Percentiles rank a stretch among this genome's conserved stretches.
phyloP scores from a whole-genome alignment of 2,113 vertebrate genomes.

The Phoenicopterus ruber region DNA sequence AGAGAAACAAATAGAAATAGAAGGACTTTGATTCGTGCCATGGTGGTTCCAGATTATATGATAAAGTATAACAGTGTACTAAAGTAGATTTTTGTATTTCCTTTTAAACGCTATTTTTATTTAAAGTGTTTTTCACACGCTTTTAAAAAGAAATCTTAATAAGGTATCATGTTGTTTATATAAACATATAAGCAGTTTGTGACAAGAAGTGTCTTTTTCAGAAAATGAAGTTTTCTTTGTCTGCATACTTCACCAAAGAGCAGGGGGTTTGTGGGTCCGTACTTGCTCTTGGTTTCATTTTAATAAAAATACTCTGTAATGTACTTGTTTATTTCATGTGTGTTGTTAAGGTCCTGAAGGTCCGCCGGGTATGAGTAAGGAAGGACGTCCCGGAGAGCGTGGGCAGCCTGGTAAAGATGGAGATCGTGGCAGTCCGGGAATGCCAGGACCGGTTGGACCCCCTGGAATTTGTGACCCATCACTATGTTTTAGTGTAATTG shows the following conservation, averaged over 20 bases:
- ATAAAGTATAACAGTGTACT: not conserved
- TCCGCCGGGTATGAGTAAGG: conserved; percentile 83
- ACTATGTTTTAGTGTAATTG: conserved; percentile 86
- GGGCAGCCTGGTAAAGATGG: conserved; percentile 86
- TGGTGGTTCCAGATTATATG: not conserved
- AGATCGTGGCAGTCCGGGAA: conserved; percentile 83
- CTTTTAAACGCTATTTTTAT: not conserved
- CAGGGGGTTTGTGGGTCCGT: rapidly evolving
- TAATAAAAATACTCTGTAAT: not conserved
- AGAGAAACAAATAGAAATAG: not conserved
- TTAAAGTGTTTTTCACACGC: not conserved
- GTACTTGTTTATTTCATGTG: not conserved
- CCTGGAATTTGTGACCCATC: conserved; percentile 92
- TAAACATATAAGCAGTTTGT: not conserved
- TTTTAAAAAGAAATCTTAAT: not conserved
- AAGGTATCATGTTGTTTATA: not conserved
- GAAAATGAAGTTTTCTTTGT: not conserved
- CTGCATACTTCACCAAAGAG: not conserved
- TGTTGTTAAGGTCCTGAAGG: conserved; percentile 82
- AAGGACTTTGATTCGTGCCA: not conserved
- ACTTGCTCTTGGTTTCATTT: not conserved
- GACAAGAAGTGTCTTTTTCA: not conserved
- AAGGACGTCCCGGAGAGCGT: conserved; percentile 83
- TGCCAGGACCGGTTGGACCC: conserved; percentile 82
- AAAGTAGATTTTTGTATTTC: not conserved